A percentile compares a stretch with the other conserved stretches of the same genome.
Conservation (phyloP, 37 sponge, comb jelly and placozoan genomes). For the Dysidea cf. avara region DNA sequence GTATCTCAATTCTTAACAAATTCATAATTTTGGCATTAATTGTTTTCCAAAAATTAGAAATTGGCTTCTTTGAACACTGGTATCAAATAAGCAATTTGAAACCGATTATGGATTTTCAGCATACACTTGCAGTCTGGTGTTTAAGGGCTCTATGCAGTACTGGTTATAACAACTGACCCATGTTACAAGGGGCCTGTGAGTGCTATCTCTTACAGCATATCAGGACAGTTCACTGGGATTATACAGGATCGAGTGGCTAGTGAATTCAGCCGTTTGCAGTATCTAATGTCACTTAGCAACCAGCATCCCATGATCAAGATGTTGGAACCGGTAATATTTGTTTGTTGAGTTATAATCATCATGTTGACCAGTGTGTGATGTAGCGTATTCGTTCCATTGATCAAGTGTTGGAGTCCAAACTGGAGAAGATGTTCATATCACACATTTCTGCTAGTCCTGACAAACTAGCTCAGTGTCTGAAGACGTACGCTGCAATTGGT, state of each 20-base stretch:
- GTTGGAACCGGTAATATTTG: conserved; percentile 57
- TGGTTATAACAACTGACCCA: too few relatives aligned
- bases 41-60: too few relatives aligned
- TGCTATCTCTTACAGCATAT: too few relatives aligned
- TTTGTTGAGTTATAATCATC: background rate
- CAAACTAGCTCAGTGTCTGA: conserved; percentile 63
- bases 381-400: conserved; percentile 81
- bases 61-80: too few relatives aligned
- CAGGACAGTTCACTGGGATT: conserved; percentile 18
- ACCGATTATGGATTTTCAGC: too few relatives aligned
- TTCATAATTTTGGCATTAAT: too few relatives aligned
- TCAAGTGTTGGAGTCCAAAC: conserved; percentile 32
- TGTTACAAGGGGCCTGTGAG: too few relatives aligned
- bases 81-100: too few relatives aligned
- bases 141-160: too few relatives aligned
- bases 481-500: conserved; percentile 78
- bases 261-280: conserved; percentile 89
- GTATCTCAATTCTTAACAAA: too few relatives aligned
- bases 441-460: conserved; percentile 37
- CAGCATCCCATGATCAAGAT: conserved; percentile 63
- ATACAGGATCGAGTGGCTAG: conserved; percentile 78
- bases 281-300: conserved; percentile 44
- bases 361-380: background rate
- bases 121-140: too few relatives aligned
- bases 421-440: conserved; percentile 59